A percentile compares a stretch with the other conserved stretches of the same genome.
These are phyloP conservation scores for Sebastolobus altivelis DNA, from an alignment of 2,797 vertebrate species.

Conservation along the genomic window DNA sequence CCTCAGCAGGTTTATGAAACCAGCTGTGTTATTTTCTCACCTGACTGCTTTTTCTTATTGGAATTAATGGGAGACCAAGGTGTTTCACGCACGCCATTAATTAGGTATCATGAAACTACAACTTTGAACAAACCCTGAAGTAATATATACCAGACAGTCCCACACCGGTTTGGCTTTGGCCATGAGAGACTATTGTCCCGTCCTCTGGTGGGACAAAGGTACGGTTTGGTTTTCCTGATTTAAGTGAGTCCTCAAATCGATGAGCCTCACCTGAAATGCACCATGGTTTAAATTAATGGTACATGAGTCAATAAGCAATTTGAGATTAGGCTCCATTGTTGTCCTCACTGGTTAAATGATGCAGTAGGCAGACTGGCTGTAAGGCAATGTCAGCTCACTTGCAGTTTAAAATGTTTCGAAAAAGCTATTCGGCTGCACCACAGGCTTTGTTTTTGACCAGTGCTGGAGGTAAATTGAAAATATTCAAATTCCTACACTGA, in stretches of 20 bases:
- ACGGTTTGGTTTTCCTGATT: constrained; percentile 40
- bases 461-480: constrained; percentile 10
- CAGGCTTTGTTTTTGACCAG: constrained; percentile 25
- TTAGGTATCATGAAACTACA: constrained; percentile 74
- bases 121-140: constrained; percentile 60
- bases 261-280: constrained; percentile 49
- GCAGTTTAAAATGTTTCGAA: not conserved
- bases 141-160: constrained; percentile 62
- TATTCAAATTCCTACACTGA: constrained; percentile 11
- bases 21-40: constrained; percentile 76
- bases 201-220: constrained; percentile 10
- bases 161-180: constrained; percentile 56
- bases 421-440: constrained; percentile 1
- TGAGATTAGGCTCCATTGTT: constrained; percentile 65
- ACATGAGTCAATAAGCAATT: constrained; percentile 77
- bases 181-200: constrained; percentile 33
- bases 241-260: constrained; percentile 67
- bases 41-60: constrained; percentile 81
- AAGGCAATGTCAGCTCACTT: constrained; percentile 18
- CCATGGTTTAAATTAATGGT: constrained; percentile 64
- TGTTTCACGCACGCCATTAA: constrained; percentile 81
- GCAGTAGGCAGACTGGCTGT: constrained; percentile 15
- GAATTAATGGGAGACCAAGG: constrained; percentile 82
- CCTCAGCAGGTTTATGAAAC: constrained; percentile 67
- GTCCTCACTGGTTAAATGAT: constrained; percentile 29